phyloP scores from a whole-genome alignment of 1,140 invertebrate species.

The Caenorhabditis brenneri region DNA sequence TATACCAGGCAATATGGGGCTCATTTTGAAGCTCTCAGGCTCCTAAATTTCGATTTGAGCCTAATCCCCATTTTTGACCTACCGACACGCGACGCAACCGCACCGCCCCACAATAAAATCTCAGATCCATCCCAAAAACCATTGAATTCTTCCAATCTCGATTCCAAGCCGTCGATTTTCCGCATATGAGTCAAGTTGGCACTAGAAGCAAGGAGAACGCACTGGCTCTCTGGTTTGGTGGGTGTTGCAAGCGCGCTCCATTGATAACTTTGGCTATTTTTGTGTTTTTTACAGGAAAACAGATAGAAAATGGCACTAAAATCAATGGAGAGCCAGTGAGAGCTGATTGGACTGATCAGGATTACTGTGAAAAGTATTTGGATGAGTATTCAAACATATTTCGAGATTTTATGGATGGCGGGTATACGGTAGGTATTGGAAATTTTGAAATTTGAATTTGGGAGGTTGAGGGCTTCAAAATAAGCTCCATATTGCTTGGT shows the following conservation, averaged over 20 bases:
- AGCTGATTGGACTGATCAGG: not conserved
- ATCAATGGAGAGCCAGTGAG: not conserved
- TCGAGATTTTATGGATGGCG: not conserved
- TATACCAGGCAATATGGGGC: too few relatives aligned
- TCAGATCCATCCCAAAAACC: slow-evolving; percentile 41
- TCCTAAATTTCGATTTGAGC: too few relatives aligned
- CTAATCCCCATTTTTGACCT: too few relatives aligned
- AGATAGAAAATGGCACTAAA: not conserved
- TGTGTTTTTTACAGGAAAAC: too few relatives aligned
- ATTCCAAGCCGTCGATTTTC: slow-evolving; percentile 40
- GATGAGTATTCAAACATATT: not conserved
- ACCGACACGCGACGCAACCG: too few relatives aligned
- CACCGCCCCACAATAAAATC: not conserved
- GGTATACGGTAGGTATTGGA: not conserved
- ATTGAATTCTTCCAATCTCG: slow-evolving; percentile 17
- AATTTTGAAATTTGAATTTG: not conserved
- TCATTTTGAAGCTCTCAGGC: too few relatives aligned
- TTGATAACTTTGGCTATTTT: not conserved
- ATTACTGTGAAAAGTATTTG: not conserved
- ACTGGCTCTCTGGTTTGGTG: slow-evolving; percentile 46
- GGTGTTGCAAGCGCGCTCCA: not conserved
- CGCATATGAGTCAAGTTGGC: slow-evolving; percentile 54
- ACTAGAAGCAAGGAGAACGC: slow-evolving; percentile 48
- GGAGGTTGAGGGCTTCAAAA: not conserved
- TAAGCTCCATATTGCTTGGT: not conserved